Conservation (phyloP, 2,797 vertebrate species). For the Numenius phaeopus region DNA sequence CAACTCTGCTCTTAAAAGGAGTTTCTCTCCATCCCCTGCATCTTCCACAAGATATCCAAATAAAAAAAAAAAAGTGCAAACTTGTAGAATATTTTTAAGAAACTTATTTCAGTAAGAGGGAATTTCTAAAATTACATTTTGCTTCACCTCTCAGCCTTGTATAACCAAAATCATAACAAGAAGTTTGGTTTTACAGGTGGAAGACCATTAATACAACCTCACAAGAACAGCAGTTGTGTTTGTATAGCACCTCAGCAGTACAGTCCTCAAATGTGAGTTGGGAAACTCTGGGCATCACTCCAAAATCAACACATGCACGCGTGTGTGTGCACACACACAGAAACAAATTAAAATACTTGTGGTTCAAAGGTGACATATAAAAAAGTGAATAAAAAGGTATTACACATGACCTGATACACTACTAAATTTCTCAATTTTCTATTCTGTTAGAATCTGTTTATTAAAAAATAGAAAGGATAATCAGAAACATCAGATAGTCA, state of each 20-base stretch:
- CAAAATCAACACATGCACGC: constrained; percentile 35
- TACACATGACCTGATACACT: constrained; percentile 39
- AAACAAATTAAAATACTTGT: constrained; percentile 70
- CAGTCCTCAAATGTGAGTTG: constrained; percentile 15
- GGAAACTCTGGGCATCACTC: constrained; percentile 51
- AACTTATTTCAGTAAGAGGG: background rate
- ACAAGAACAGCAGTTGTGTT: constrained; percentile 61
- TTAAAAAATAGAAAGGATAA: background rate
- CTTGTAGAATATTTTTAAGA: background rate
- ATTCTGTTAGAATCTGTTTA: background rate
- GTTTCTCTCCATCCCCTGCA: background rate
- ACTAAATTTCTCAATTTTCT: constrained; percentile 8
- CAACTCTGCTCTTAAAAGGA: background rate
- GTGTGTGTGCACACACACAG: background rate
- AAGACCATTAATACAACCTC: constrained; percentile 50
- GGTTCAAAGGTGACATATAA: constrained; percentile 62
- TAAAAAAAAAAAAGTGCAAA: fast-evolving
- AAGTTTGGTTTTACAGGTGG: constrained; percentile 55
- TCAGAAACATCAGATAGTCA: background rate
- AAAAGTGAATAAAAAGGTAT: constrained; percentile 51
- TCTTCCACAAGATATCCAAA: background rate
- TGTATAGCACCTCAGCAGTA: constrained; percentile 29
- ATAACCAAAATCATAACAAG: constrained; percentile 29
- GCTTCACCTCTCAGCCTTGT: background rate
- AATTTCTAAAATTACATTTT: background rate